Conservation (phyloP, 92 coral and sea anemone genomes). For the Ricordea florida region DNA sequence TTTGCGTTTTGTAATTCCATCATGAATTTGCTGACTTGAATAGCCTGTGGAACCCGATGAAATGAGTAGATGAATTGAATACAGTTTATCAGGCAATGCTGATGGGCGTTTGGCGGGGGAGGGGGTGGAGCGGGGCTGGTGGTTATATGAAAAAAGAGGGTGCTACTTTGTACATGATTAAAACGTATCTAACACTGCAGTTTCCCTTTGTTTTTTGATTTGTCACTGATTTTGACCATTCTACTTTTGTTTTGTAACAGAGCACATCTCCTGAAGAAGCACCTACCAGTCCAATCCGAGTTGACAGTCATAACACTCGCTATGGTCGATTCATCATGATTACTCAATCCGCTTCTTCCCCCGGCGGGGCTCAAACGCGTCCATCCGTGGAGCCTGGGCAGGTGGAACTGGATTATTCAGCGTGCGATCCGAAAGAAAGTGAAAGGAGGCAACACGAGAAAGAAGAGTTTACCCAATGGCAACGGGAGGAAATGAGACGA, state of each 20-base stretch:
- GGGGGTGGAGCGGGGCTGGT: no score
- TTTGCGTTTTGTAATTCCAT: no score
- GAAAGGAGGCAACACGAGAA: slow-evolving; percentile 34
- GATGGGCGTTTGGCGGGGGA: no score
- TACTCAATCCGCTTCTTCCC: slow-evolving; percentile 4
- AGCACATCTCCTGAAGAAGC: slow-evolving; percentile 66
- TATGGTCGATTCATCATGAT: slow-evolving; percentile 78
- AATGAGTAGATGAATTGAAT: no score
- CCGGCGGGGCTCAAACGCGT: slow-evolving; percentile 19
- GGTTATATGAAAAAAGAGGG: no score
- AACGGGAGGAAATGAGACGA: slow-evolving; percentile 51
- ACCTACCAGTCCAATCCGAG: slow-evolving; percentile 77
- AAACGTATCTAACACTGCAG: no score
- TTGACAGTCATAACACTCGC: slow-evolving; percentile 74
- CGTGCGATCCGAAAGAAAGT: slow-evolving; percentile 13
- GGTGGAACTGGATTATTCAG: slow-evolving; percentile 50
- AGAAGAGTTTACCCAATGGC: slow-evolving; percentile 81
- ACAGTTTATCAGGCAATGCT: no score
- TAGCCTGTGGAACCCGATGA: no score
- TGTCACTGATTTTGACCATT: not conserved
- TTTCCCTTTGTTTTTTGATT: not conserved
- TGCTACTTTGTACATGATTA: no score
- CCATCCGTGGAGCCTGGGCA: slow-evolving; percentile 11
- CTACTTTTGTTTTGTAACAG: not conserved
- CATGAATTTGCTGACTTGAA: no score